A percentile compares a stretch with the other conserved stretches of the same genome.
Conservation (phyloP, 2,113 vertebrate species). For the Morphnarchus princeps region DNA sequence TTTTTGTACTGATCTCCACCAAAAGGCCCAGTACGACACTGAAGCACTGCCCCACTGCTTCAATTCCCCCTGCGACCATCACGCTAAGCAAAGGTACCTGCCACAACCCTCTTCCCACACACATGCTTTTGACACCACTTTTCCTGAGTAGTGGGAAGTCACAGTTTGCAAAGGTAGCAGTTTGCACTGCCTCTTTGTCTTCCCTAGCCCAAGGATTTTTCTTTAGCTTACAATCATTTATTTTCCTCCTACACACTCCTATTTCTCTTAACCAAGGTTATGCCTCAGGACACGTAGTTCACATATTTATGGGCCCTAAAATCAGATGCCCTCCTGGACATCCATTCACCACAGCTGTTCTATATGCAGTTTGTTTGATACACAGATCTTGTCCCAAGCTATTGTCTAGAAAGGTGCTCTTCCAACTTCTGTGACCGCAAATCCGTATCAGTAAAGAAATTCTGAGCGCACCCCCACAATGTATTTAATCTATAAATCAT, state of each 20-base stretch:
- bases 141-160: not conserved
- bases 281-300: not conserved
- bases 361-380: not conserved
- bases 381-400: not conserved
- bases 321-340: not conserved
- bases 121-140: not conserved
- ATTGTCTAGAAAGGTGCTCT: not conserved
- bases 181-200: not conserved
- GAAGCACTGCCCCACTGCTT: not conserved
- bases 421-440: not conserved
- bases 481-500: not conserved
- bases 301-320: not conserved
- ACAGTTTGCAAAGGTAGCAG: not conserved
- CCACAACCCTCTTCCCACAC: not conserved
- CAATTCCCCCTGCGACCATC: not conserved
- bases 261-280: not conserved
- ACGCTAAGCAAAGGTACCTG: not conserved
- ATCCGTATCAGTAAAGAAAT: accelerated
- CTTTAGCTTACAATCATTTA: not conserved
- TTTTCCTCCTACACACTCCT: not conserved
- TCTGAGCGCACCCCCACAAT: not conserved
- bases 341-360: not conserved
- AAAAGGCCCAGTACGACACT: not conserved
- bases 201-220: not conserved
- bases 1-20: not conserved